Percentiles rank a stretch among this genome's conserved stretches.
Evolutionary conservation across 2,797 vertebrate genomes (phyloP).

Genomic region (Steatocranus sp.): DNA sequence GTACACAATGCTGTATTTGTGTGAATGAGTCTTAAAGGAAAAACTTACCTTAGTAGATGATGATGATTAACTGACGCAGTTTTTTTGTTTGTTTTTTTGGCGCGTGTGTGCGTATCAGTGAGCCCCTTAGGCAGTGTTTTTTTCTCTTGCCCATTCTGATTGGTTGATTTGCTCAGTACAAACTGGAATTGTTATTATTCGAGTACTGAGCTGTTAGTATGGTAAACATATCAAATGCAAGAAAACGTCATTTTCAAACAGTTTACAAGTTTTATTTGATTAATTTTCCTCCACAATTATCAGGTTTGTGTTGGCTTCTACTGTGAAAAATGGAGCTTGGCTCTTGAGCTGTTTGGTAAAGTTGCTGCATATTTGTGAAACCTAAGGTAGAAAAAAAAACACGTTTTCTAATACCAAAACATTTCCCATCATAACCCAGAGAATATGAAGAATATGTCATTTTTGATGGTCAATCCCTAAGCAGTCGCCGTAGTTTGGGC

Average conservation of each 20-base stretch:
- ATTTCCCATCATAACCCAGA: background rate
- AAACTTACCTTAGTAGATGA: background rate
- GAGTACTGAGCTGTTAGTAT: background rate
- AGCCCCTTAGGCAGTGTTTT: background rate
- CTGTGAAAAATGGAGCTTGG: background rate
- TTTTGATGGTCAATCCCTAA: slow-evolving; percentile 15
- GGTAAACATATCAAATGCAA: background rate
- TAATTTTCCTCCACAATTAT: background rate
- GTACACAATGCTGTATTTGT: background rate
- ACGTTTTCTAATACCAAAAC: background rate
- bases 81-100: background rate
- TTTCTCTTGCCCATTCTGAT: background rate
- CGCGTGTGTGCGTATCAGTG: fast-evolving
- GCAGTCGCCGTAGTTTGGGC: slow-evolving; percentile 72
- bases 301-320: background rate
- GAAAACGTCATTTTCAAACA: background rate
- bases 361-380: background rate
- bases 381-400: background rate
- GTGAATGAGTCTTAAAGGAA: background rate
- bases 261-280: background rate
- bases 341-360: background rate
- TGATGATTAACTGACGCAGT: background rate
- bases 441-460: background rate
- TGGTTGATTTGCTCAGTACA: background rate
- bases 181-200: background rate